phyloP scores from a whole-genome alignment of 1,140 invertebrate genomes.

The Amyelois transitella region DNA sequence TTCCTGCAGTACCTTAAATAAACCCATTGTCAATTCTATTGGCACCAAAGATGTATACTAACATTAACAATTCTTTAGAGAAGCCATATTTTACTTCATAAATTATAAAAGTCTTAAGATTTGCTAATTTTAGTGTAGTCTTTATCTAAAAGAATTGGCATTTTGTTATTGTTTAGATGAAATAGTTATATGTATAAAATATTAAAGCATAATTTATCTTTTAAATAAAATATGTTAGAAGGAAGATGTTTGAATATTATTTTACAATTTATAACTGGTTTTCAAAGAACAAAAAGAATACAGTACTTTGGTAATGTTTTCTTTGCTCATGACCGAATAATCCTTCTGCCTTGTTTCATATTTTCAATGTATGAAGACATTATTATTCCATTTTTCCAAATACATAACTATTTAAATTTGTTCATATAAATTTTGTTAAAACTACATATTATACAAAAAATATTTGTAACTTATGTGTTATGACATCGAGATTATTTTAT shows the following conservation, averaged over 20 bases:
- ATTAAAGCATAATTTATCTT: too few relatives aligned
- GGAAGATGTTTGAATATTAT: too few relatives aligned
- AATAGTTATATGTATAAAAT: not conserved
- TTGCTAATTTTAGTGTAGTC: not conserved
- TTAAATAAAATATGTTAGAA: too few relatives aligned
- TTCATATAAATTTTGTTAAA: too few relatives aligned
- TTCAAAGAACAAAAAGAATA: too few relatives aligned
- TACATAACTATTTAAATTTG: too few relatives aligned
- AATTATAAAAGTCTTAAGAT: not conserved
- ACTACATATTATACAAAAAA: too few relatives aligned
- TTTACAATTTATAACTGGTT: too few relatives aligned
- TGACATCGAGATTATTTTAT: conserved; percentile 7
- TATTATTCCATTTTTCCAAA: too few relatives aligned
- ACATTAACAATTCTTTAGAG: not conserved
- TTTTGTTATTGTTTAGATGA: not conserved
- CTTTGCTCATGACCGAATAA: too few relatives aligned
- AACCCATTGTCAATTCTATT: not conserved
- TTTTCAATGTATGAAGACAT: not conserved
- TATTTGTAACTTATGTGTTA: not conserved
- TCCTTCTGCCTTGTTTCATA: not conserved
- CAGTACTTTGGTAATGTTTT: too few relatives aligned
- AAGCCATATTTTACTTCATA: not conserved
- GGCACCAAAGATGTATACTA: not conserved
- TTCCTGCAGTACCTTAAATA: conserved; percentile 6
- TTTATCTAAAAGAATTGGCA: not conserved